Percentiles rank a stretch among this genome's conserved stretches.
Evolutionary conservation across 2,113 vertebrate genomes (phyloP).

Genomic region (Gymnogyps californianus): DNA sequence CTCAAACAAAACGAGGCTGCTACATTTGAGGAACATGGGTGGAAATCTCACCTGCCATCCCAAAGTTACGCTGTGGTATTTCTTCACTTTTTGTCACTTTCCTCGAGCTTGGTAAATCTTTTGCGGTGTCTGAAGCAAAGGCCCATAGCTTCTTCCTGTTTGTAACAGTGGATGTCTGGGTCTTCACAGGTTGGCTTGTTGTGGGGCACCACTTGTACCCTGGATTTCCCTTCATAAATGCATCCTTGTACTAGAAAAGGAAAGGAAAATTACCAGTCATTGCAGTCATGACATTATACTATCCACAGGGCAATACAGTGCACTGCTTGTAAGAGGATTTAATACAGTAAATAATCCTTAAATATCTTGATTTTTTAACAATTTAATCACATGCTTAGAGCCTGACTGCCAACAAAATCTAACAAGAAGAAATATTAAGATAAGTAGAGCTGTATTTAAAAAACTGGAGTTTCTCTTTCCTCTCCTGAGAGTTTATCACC

Average conservation of each 20-base stretch:
- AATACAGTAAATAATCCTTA: neutral
- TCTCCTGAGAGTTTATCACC: neutral
- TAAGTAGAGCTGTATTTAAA: neutral
- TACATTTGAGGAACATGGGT: neutral
- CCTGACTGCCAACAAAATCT: neutral
- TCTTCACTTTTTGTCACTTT: conserved; percentile 82
- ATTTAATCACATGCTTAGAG: neutral
- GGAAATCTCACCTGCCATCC: conserved; percentile 84
- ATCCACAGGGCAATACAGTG: neutral
- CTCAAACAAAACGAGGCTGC: no score
- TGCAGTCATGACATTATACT: no score
- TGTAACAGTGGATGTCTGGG: conserved; percentile 76
- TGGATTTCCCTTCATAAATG: conserved; percentile 94
- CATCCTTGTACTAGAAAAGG: conserved; percentile 87
- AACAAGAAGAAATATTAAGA: neutral
- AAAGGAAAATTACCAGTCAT: neutral
- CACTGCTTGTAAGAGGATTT: neutral
- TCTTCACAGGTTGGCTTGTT: conserved; percentile 90
- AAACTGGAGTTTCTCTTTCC: neutral
- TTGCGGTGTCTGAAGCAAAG: conserved; percentile 81
- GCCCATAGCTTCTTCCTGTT: conserved; percentile 89
- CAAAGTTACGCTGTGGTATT: conserved; percentile 89
- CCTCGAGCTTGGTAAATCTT: conserved; percentile 82
- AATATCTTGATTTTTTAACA: neutral
- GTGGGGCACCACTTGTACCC: conserved; percentile 95